These are phyloP conservation scores for Ptilorrhoa leucosticta DNA, from an alignment of 2,113 vertebrate genomes.

Conservation along the genomic window DNA sequence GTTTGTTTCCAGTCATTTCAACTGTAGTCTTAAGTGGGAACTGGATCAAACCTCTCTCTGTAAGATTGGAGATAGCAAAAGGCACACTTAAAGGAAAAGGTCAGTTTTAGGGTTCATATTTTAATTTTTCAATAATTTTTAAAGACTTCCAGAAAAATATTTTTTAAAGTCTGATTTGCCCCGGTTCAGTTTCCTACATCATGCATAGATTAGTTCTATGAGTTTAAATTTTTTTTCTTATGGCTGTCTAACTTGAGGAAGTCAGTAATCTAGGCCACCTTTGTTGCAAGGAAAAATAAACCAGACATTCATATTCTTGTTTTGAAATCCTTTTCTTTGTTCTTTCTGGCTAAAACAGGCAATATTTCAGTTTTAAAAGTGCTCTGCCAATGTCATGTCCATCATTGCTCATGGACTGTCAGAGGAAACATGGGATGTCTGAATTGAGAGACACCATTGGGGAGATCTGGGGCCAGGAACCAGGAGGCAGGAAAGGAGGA, in stretches of 20 bases:
- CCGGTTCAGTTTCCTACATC: not conserved
- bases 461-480: not conserved
- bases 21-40: not conserved
- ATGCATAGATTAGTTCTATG: not conserved
- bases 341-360: not conserved
- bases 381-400: not conserved
- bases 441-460: not conserved
- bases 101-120: not conserved
- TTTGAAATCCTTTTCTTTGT: not conserved
- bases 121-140: not conserved
- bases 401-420: not conserved
- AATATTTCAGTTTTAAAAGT: not conserved
- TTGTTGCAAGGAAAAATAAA: not conserved
- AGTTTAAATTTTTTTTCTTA: not conserved
- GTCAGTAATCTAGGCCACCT: not conserved
- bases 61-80: not conserved
- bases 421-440: not conserved
- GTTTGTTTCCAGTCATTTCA: not conserved
- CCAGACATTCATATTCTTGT: not conserved
- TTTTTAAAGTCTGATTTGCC: not conserved
- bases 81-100: not conserved
- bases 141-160: not conserved
- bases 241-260: not conserved
- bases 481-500: not conserved
- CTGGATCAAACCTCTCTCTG: not conserved